Percentiles rank a stretch among this genome's conserved stretches.
phyloP scores from a whole-genome alignment of 2,888 invertebrate species.

The Lysandra bellargus region DNA sequence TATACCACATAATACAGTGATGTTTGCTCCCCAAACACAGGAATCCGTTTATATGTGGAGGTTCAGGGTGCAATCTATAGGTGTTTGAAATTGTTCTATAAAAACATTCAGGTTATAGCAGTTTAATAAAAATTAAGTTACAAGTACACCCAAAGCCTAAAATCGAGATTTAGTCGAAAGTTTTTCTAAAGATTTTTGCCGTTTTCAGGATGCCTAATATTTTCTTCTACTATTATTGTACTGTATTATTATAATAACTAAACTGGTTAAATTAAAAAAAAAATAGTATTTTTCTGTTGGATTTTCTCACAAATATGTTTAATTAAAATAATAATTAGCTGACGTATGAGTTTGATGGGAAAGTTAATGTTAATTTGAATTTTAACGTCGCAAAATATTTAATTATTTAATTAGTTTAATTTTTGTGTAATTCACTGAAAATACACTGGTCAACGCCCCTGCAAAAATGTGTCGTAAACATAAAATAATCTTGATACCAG shows the following conservation, averaged over 20 bases:
- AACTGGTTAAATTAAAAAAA: too few species aligned
- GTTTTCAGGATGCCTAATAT: too few species aligned
- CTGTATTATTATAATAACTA: too few species aligned
- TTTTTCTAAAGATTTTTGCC: too few species aligned
- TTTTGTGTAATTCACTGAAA: neutral
- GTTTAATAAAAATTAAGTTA: too few species aligned
- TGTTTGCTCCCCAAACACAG: conserved; percentile 50
- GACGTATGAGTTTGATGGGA: neutral
- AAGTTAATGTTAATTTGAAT: neutral
- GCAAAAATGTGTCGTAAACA: neutral
- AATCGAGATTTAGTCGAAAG: too few species aligned
- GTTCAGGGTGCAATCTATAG: conserved; percentile 1
- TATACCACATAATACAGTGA: conserved; percentile 47
- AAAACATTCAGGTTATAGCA: too few species aligned
- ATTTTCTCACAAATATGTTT: neutral
- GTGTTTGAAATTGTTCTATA: conserved; percentile 18
- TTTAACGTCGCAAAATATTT: neutral
- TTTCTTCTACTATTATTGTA: too few species aligned
- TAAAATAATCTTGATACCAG: too few species aligned
- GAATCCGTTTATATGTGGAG: neutral
- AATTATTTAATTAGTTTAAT: neutral
- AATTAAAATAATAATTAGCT: neutral
- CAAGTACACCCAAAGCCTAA: too few species aligned
- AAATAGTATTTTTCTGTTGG: neutral
- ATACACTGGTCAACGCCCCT: neutral